Conservation (phyloP, 2,113 vertebrate species). For the Colius striatus region DNA sequence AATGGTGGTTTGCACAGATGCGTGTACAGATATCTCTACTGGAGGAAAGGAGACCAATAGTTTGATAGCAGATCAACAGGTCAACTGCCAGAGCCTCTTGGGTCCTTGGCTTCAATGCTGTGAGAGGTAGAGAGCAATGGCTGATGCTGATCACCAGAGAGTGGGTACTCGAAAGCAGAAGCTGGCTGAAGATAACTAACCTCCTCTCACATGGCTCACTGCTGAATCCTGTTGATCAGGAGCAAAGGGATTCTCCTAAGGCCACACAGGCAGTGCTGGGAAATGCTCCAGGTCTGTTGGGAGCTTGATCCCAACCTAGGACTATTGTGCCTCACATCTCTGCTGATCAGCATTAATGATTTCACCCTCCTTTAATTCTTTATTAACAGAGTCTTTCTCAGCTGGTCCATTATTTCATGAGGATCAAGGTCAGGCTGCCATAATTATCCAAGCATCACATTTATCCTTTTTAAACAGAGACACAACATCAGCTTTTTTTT, state of each 20-base stretch:
- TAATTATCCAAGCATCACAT: slow-evolving; percentile 54
- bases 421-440: slow-evolving; percentile 61
- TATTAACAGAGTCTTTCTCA: slow-evolving; percentile 48
- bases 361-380: slow-evolving; percentile 56
- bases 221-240: neutral
- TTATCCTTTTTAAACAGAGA: slow-evolving; percentile 54
- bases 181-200: neutral
- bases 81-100: neutral
- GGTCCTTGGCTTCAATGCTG: neutral
- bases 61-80: neutral
- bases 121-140: neutral
- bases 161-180: neutral
- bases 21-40: neutral
- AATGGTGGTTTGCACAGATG: neutral
- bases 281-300: neutral
- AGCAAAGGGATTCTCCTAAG: neutral
- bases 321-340: slow-evolving; percentile 6
- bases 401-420: slow-evolving; percentile 35
- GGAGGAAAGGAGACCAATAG: neutral
- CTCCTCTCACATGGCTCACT: neutral
- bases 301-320: neutral
- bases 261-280: neutral
- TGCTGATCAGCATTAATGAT: slow-evolving; percentile 56
- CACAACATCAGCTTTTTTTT: slow-evolving; percentile 8
- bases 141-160: neutral